Evolutionary conservation across 2,888 invertebrate species (phyloP), one percentile per base, ranked within the genome.

Genomic region (Germaria angustata): DNA sequence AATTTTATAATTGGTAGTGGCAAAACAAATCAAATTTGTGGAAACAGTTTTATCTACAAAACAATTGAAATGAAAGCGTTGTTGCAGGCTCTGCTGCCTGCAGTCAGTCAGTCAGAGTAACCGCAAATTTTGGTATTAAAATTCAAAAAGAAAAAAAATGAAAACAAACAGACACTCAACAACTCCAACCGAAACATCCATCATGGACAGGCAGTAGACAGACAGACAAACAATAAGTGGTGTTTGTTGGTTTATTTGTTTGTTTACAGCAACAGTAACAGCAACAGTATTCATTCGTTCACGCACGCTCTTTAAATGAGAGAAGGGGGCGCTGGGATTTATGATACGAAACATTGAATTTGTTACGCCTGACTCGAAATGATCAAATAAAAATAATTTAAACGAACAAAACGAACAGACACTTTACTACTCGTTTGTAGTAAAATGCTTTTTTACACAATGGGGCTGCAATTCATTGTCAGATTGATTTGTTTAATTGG

Each of bases 401-500:
- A 61, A 63, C 69, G 63, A 78, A 71, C 68, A 57, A 53, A 36
- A 32, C 24, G 39, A 36, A 32, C 78, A 3, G 51, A 68, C 13
- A 57, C 1, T 59, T 13, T 13, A 28, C 17, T 41, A 53, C 34
- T 15, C 44, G 59, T 24, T 61, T 32, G 44, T 24, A 15, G 66
- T 44, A 51, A 63, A 69, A 79, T 71, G 49, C 36, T 75, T 73
- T 44, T 73, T 44, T 61, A 44, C 46, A 77, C 68, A 82, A 71
- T 79, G 41, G 59, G 24, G 28, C 79, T 71, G 75, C 82, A 82
- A 82, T 79, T 82, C 82, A 76, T 76, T 76, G 79, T 82, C 82
- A 76, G 82, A 69, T 84, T 85, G 85, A 85, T 85, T 85, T 85
- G 85, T 85, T 85, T 84, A 85, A 85, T 85, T 85, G 85, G 84